Evolutionary conservation across 1,140 invertebrate genomes (phyloP), one percentile per base, ranked within the genome.

Genomic region (Armadillidium nasatum): DNA sequence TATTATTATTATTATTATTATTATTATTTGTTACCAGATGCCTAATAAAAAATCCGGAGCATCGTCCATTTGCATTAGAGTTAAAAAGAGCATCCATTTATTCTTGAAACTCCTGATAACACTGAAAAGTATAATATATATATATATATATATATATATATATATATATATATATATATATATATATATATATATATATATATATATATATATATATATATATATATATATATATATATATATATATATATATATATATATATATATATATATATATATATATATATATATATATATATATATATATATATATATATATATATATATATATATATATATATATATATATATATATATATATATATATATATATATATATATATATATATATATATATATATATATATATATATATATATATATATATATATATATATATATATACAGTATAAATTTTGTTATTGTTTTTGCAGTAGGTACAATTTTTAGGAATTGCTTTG

Each of bases 1-100:
- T 33, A 33, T 33, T 33, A 33, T 33, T 3, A 3, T 33, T 3
- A 33, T 33, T 33, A 33, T 33, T 33, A 33, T 33, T 33, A 33
- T 33, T 33, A 33, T 33, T 33, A 33, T 33, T 33, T 33, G 2
- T 33, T 33, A 33, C 33, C 78, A 94, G 93, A 83, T 97, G 94
- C 84, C 85, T 97, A 22, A 91, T 93, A 77, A 96, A 96, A 84
- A 94, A 95, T 87, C 91, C 91, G 19, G 94, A 97, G 81, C 90
- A 95, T 84, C 87, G 95, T 43, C 94, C 95, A 0, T 93, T 90
- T 83, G 90, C 94, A 83, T 85, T 89, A 68, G 94, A 97, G 85
- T 86, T 97, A 43, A 85, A n/a, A 92, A 46, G 90, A 94, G 78
- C 95, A 97, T 88, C 94, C 94, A 0, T 96, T 96, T 82, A 86